A percentile compares a stretch with the other conserved stretches of the same genome.
Conservation (phyloP, 2,797 vertebrate species). For the Cossypha caffra region DNA sequence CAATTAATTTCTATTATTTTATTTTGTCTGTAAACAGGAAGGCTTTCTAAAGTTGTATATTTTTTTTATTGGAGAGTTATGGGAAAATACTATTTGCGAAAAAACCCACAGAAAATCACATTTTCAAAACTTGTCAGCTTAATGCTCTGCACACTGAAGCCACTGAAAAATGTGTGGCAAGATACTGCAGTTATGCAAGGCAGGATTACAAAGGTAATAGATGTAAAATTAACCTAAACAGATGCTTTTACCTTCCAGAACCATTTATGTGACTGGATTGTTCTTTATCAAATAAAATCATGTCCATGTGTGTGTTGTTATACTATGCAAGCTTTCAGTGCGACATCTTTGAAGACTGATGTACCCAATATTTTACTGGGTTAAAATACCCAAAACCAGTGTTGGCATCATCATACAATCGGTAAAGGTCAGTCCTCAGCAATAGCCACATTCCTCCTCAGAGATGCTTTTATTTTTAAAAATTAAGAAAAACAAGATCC, state of each 20-base stretch:
- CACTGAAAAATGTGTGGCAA: neutral
- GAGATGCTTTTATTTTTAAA: neutral
- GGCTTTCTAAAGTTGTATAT: neutral
- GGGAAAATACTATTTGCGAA: neutral
- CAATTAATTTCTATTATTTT: neutral
- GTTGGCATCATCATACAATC: neutral
- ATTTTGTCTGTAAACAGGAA: neutral
- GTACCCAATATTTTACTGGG: neutral
- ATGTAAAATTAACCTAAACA: neutral
- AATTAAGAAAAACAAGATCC: neutral
- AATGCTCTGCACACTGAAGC: neutral
- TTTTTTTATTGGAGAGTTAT: neutral
- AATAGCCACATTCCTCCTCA: neutral
- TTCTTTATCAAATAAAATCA: neutral
- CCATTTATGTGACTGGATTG: neutral
- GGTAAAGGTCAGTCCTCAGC: neutral
- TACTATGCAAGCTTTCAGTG: neutral
- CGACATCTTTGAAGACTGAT: neutral
- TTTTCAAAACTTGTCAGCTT: neutral
- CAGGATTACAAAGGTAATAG: neutral
- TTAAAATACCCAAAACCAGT: neutral
- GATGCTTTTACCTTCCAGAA: neutral
- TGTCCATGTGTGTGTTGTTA: neutral
- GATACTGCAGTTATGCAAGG: neutral
- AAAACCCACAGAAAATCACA: neutral